phyloP scores from a whole-genome alignment of 2,113 vertebrate genomes.

The Chelonoidis abingdonii region DNA sequence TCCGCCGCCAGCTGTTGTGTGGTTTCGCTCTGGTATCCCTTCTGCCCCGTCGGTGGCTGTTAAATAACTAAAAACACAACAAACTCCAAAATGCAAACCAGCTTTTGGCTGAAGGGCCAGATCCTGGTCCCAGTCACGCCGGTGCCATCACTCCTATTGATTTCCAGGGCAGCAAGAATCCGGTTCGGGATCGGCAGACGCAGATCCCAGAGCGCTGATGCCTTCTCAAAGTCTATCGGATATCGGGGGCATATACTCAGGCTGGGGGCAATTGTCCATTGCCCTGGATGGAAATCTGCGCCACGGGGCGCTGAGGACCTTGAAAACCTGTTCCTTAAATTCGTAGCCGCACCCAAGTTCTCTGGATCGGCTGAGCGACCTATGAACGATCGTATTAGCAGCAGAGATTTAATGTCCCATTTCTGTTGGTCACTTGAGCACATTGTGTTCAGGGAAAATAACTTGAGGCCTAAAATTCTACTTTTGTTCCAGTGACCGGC shows the following conservation, averaged over 20 bases:
- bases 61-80: not conserved
- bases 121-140: not conserved
- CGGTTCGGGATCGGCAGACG: not conserved
- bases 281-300: too few relatives aligned
- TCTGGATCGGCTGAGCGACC: too few relatives aligned
- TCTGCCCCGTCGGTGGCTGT: not conserved
- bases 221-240: too few relatives aligned
- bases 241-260: too few relatives aligned
- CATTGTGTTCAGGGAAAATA: not conserved
- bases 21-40: not conserved
- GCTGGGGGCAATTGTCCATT: too few relatives aligned
- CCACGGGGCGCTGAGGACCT: too few relatives aligned
- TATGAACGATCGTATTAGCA: too few relatives aligned
- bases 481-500: not conserved
- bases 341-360: too few relatives aligned
- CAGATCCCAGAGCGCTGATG: not conserved
- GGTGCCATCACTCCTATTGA: not conserved
- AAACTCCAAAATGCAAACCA: not conserved
- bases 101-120: not conserved
- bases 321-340: too few relatives aligned
- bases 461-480: not conserved
- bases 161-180: not conserved
- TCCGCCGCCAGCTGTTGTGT: not conserved
- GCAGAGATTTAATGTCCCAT: not conserved
- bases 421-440: not conserved